A percentile compares a stretch with the other conserved stretches of the same genome.
Conservation (phyloP, 2,888 invertebrate species). For the Tetheella fluctuosa region DNA sequence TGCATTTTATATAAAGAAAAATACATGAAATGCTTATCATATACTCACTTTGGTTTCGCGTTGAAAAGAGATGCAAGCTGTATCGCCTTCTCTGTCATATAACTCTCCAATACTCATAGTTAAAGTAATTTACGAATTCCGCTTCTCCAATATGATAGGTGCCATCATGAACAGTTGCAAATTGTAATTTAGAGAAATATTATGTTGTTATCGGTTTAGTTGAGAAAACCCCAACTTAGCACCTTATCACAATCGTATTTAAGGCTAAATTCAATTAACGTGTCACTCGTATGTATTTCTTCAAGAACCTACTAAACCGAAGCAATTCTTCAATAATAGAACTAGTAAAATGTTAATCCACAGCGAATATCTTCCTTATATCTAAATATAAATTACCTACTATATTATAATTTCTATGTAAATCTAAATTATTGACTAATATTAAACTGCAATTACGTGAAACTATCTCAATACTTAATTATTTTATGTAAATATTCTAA, state of each 20-base stretch:
- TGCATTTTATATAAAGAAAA: constrained; percentile 35
- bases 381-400: constrained; percentile 40
- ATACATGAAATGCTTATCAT: constrained; percentile 2
- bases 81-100: neutral
- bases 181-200: constrained; percentile 21
- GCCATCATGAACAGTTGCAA: constrained; percentile 15
- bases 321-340: neutral
- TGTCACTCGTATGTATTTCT: constrained; percentile 14
- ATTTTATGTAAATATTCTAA: constrained; percentile 78
- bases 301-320: constrained; percentile 5
- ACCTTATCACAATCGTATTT: neutral
- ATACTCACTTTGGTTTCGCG: neutral
- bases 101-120: neutral
- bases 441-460: constrained; percentile 66
- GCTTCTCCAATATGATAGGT: constrained; percentile 13
- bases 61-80: neutral
- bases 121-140: neutral
- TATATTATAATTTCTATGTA: constrained; percentile 63
- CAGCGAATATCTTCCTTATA: constrained; percentile 38
- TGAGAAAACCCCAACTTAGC: neutral
- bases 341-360: constrained; percentile 23
- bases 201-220: constrained; percentile 3
- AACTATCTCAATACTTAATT: constrained; percentile 75
- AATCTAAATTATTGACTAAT: constrained; percentile 74
- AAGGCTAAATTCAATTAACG: neutral